Conservation (phyloP, 2,888 invertebrate species). For the Neoascia interrupta region DNA sequence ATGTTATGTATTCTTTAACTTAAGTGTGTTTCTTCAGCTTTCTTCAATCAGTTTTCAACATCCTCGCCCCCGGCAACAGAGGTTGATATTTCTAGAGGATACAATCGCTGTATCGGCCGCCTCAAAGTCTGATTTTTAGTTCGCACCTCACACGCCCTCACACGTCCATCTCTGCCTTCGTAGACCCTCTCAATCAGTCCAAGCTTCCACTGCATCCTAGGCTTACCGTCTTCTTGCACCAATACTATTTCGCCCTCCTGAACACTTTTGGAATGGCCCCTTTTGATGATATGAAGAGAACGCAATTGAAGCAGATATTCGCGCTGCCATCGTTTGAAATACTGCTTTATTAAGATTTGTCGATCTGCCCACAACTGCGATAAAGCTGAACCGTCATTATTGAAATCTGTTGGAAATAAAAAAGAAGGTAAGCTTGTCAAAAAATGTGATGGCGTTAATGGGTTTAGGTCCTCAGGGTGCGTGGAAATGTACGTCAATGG, state of each 20-base stretch:
- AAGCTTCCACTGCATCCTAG: not conserved
- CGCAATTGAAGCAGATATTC: constrained; percentile 47
- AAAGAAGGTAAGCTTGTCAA: constrained; percentile 38
- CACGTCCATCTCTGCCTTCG: not conserved
- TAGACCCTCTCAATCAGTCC: not conserved
- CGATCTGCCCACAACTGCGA: constrained; percentile 32
- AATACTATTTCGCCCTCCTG: not conserved
- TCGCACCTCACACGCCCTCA: not conserved
- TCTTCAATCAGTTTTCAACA: no score
- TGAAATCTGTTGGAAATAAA: constrained; percentile 35
- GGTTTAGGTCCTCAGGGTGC: constrained; percentile 44
- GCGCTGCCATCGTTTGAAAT: constrained; percentile 35
- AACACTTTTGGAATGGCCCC: not conserved
- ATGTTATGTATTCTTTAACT: no score
- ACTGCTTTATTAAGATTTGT: constrained; percentile 35
- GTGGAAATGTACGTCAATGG: constrained; percentile 50
- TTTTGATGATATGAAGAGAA: constrained; percentile 44
- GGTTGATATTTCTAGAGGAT: constrained; percentile 4
- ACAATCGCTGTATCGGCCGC: constrained; percentile 5
- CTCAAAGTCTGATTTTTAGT: not conserved
- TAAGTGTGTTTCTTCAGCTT: no score
- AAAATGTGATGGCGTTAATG: constrained; percentile 41
- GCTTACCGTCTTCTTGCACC: not conserved
- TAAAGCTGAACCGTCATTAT: constrained; percentile 1
- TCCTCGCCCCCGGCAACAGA: constrained; percentile 3